phyloP scores from a whole-genome alignment of 2,888 invertebrate species.

The Minunthozetes semirufus region DNA sequence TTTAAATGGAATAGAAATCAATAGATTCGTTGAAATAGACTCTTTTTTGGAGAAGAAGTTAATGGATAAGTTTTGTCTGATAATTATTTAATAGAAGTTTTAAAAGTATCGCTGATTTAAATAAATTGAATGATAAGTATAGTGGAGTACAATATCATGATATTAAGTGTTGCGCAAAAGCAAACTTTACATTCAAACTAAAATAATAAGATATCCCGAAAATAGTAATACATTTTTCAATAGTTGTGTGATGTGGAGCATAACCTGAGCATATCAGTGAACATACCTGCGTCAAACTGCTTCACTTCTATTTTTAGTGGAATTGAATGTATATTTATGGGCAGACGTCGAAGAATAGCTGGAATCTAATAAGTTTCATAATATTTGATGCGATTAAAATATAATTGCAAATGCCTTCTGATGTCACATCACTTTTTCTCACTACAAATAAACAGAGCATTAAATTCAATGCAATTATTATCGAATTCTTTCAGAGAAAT shows the following conservation, averaged over 20 bases:
- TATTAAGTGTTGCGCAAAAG: slow-evolving; percentile 9
- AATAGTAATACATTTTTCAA: neutral
- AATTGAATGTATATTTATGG: neutral
- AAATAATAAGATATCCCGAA: slow-evolving; percentile 9
- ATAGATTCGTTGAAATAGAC: no score
- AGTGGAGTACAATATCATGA: no score
- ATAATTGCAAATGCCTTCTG: neutral
- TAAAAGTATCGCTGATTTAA: no score
- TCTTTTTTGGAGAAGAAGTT: no score
- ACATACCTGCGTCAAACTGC: slow-evolving; percentile 10
- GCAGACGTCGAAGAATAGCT: neutral
- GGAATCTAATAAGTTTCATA: neutral
- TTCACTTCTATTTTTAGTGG: slow-evolving; percentile 14
- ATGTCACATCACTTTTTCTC: neutral
- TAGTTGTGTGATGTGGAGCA: neutral
- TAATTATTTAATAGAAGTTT: no score
- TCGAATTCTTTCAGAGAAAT: no score
- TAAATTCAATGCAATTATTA: neutral
- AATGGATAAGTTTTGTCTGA: no score
- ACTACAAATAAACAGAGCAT: neutral
- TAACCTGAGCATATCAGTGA: neutral
- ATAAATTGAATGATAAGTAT: no score
- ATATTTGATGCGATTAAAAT: neutral
- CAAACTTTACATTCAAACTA: neutral
- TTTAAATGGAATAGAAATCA: no score